Conservation (phyloP, 2,797 vertebrate genomes). For the Sparus aurata region DNA sequence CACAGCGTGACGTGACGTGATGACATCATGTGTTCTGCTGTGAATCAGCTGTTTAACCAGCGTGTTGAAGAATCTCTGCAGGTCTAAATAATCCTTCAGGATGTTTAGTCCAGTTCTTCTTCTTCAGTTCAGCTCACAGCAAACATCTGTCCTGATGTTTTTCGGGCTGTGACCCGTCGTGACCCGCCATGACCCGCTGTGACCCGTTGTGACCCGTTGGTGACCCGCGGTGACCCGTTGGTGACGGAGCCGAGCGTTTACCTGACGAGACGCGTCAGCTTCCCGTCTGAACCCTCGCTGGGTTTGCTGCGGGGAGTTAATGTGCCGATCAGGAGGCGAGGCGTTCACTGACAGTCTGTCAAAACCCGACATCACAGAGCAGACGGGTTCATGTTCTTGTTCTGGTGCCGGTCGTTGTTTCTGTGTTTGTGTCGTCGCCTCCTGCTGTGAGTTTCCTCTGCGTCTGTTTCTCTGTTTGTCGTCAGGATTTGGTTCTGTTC, state of each 20-base stretch:
- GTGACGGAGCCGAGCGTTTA: neutral
- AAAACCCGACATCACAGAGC: neutral
- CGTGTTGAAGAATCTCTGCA: too few species aligned
- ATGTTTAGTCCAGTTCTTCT: neutral
- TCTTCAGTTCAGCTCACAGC: neutral
- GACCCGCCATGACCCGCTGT: too few species aligned
- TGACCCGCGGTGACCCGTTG: neutral
- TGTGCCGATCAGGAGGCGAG: constrained; percentile 8
- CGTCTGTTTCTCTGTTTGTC: neutral
- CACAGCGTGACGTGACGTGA: too few species aligned
- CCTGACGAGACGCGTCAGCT: constrained; percentile 2
- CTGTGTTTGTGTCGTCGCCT: neutral
- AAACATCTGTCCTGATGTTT: neutral
- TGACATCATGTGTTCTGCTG: too few species aligned
- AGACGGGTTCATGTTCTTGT: neutral
- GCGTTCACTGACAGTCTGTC: constrained; percentile 39
- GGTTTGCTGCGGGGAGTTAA: constrained; percentile 5
- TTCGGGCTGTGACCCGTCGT: neutral
- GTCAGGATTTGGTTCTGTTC: neutral
- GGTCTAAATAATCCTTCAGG: too few species aligned
- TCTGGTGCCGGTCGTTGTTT: neutral
- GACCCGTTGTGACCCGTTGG: neutral
- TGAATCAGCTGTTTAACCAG: too few species aligned
- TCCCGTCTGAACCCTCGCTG: constrained; percentile 7
- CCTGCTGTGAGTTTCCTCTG: neutral